phyloP scores from a whole-genome alignment of 1,140 invertebrate genomes.

The Lepidostoma basale region DNA sequence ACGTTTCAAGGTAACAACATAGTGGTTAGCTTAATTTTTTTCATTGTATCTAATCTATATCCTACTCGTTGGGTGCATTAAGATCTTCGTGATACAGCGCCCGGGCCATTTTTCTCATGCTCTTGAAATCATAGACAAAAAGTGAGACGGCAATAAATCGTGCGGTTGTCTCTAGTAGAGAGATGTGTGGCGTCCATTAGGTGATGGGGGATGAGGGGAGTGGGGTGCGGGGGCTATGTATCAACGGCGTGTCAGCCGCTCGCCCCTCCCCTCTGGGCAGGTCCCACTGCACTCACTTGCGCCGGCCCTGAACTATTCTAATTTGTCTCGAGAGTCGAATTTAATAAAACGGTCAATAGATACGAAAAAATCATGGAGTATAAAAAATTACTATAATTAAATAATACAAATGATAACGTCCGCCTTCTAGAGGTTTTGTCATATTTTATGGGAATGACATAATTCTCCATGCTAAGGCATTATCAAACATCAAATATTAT shows the following conservation, averaged over 20 bases:
- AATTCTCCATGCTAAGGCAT: too few species aligned
- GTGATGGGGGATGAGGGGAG: not conserved
- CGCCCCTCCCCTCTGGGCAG: conserved; percentile 3
- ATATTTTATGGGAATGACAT: too few species aligned
- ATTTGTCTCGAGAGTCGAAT: not conserved
- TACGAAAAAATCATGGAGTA: too few species aligned
- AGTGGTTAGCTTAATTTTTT: too few species aligned
- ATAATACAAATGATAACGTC: too few species aligned
- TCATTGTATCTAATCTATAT: too few species aligned
- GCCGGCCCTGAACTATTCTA: not conserved
- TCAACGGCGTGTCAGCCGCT: conserved; percentile 26
- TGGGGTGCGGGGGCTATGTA: conserved; percentile 30
- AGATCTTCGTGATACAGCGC: not conserved
- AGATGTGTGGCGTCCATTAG: conserved; percentile 41
- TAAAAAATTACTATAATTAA: too few species aligned
- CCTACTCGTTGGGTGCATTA: not conserved
- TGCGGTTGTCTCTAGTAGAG: conserved; percentile 40
- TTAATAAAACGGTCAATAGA: too few species aligned
- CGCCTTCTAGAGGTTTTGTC: too few species aligned
- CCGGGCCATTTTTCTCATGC: not conserved
- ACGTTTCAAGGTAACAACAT: too few species aligned
- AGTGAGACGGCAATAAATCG: conserved; percentile 43
- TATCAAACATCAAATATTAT: too few species aligned
- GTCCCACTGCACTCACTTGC: not conserved
- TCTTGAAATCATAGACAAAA: conserved; percentile 32